Base-by-base conservation (phyloP, 1,140 invertebrate genomes). In the Drosophila tristis region DNA sequence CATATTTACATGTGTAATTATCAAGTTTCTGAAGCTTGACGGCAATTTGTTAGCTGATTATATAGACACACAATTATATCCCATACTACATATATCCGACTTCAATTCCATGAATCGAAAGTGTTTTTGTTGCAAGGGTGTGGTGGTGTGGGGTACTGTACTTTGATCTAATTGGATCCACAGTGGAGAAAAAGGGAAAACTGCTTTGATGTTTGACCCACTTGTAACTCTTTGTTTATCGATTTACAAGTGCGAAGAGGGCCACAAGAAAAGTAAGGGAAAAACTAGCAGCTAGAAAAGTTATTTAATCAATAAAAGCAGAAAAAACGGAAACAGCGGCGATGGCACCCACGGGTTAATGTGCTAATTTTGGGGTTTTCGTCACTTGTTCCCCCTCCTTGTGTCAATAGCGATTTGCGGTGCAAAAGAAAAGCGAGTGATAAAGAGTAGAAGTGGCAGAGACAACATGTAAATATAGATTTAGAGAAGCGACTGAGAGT, bases 241-340 rank as follows among this genome's bases (percentile, higher is more conserved):
- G 78, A 82, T 82, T 75, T 64, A 48, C 60, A 50, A 60, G 44
- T 61, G 59, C 66, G 8, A 66, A 68, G 50, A 35, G 29, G 48
- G 62, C 29, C 43, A 9, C 8, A 31, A 31, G 31, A 9, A 31
- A 31, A 7, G 29, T 55, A 0, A 9, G 31, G 8, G 35, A 39
- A 68, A 55, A 31, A 45, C 16, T 1, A 29, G 51, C 47, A 42
- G 48, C 56, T 56, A 53, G 62, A 60, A 50, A 76, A 62, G 74
- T 78, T 86, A 87, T 87, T 86, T 87, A 86, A 86, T 86, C 82
- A 75, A 86, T 86, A 72, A 62, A n/a, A 43, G 43, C 45, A 63
- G 23, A 35, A 35, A 11, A 39, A 39, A 39, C 9, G 9, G 31
- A 65, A 74, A 56, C 25, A 20, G 35, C 48, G 42, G 49, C 61